Evolutionary conservation across 1,140 invertebrate species (phyloP).

Genomic region (Cotesia vestalis): DNA sequence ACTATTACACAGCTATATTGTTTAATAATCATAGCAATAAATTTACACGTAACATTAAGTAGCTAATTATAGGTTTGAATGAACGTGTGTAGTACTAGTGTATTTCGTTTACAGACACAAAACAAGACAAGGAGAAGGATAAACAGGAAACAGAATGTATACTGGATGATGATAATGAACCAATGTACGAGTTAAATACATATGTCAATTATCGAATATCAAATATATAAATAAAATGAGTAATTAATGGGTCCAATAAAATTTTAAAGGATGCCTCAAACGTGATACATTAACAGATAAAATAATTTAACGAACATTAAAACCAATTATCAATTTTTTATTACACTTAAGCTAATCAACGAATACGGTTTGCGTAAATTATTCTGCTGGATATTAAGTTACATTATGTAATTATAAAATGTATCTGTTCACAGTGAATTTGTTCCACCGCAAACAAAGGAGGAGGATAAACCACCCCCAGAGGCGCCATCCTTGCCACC

Average conservation of each 20-base stretch:
- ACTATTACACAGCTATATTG: too few species aligned
- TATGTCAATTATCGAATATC: slow-evolving; percentile 14
- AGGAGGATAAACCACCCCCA: slow-evolving; percentile 52
- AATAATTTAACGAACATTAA: too few species aligned
- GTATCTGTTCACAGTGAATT: slow-evolving; percentile 54
- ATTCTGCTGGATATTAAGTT: neutral
- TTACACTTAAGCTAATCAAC: neutral
- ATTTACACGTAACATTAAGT: neutral
- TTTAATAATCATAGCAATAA: neutral
- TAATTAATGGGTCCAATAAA: neutral
- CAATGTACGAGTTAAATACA: slow-evolving; percentile 56
- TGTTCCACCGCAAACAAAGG: slow-evolving; percentile 59
- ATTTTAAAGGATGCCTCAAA: too few species aligned
- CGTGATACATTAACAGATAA: too few species aligned
- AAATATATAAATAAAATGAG: slow-evolving; percentile 32
- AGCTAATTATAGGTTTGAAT: neutral
- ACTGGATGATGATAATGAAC: slow-evolving; percentile 57
- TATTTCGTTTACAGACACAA: slow-evolving; percentile 59
- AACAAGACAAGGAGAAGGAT: slow-evolving; percentile 62
- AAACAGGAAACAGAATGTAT: slow-evolving; percentile 60
- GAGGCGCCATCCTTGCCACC: slow-evolving; percentile 48
- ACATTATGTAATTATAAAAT: slow-evolving; percentile 20
- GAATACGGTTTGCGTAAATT: slow-evolving; percentile 7
- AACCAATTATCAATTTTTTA: neutral
- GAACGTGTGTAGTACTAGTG: slow-evolving; percentile 36